Conservation (phyloP, 2,797 vertebrate genomes). For the Eulemur coronatus region DNA sequence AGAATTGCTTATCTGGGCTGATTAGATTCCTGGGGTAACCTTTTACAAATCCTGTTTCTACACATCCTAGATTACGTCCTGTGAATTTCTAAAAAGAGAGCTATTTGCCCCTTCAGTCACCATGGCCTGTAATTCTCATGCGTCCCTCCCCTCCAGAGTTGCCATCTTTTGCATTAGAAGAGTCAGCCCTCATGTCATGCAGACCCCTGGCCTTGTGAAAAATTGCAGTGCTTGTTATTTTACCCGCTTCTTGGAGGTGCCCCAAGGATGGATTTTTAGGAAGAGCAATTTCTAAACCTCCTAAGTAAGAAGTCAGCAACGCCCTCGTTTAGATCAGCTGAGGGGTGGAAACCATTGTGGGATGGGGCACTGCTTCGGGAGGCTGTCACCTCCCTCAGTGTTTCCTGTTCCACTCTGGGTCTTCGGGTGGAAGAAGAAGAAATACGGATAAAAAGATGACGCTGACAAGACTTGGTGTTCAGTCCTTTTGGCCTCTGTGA, state of each 20-base stretch:
- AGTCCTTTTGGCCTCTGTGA: neutral
- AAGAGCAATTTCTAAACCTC: neutral
- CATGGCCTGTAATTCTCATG: neutral
- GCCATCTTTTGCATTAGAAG: neutral
- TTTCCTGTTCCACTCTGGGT: neutral
- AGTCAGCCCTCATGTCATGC: neutral
- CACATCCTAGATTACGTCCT: neutral
- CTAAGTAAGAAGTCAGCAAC: neutral
- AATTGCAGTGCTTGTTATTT: neutral
- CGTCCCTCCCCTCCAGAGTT: neutral
- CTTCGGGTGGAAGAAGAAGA: neutral
- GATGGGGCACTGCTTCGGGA: neutral
- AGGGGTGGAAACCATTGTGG: neutral
- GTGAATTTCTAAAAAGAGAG: slow-evolving; percentile 13
- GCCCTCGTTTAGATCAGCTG: neutral
- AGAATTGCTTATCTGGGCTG: neutral
- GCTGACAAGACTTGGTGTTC: neutral
- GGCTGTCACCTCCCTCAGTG: neutral
- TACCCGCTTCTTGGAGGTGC: neutral
- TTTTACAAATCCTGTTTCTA: slow-evolving; percentile 24
- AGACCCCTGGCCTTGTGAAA: neutral
- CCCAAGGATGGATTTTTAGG: neutral
- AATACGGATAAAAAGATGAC: neutral
- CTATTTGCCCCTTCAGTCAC: neutral
- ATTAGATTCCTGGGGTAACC: neutral